These are phyloP conservation scores for Stomorhina lunata DNA, from an alignment of 2,888 invertebrate genomes.

Conservation along the genomic window DNA sequence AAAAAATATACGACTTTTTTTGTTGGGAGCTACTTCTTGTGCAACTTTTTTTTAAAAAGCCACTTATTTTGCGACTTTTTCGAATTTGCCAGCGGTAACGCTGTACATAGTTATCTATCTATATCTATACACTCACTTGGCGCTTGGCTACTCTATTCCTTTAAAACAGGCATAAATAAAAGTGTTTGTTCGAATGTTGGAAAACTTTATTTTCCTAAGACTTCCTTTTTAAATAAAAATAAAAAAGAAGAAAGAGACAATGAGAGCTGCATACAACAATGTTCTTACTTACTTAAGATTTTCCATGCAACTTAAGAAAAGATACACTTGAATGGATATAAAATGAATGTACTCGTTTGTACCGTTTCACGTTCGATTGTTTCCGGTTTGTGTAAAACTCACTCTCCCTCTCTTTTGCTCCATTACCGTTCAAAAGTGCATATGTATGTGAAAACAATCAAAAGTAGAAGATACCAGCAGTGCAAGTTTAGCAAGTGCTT, in stretches of 20 bases:
- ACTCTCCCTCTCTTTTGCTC: background rate
- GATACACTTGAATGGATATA: conserved; percentile 54
- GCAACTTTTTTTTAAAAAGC: no score
- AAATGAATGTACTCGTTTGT: conserved; percentile 51
- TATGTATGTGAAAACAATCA: background rate
- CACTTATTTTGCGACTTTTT: no score
- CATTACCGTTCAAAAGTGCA: background rate
- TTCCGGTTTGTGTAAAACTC: conserved; percentile 50
- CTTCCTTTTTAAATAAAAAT: conserved; percentile 38
- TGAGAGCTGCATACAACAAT: conserved; percentile 18
- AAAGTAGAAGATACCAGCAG: background rate
- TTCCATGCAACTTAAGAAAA: conserved; percentile 51
- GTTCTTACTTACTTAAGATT: conserved; percentile 50
- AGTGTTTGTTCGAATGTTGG: conserved; percentile 20
- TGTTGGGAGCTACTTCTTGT: no score
- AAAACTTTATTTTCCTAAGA: conserved; percentile 60
- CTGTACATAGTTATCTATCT: no score
- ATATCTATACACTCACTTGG: background rate
- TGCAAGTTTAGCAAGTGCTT: no score
- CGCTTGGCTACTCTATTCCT: background rate
- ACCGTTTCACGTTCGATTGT: conserved; percentile 59
- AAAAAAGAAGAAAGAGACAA: conserved; percentile 40
- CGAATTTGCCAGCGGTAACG: no score
- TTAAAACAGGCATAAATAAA: background rate
- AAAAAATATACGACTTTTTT: no score